These are phyloP conservation scores for Drosophila greeni DNA, from an alignment of 2,888 invertebrate genomes.

Conservation along the genomic window DNA sequence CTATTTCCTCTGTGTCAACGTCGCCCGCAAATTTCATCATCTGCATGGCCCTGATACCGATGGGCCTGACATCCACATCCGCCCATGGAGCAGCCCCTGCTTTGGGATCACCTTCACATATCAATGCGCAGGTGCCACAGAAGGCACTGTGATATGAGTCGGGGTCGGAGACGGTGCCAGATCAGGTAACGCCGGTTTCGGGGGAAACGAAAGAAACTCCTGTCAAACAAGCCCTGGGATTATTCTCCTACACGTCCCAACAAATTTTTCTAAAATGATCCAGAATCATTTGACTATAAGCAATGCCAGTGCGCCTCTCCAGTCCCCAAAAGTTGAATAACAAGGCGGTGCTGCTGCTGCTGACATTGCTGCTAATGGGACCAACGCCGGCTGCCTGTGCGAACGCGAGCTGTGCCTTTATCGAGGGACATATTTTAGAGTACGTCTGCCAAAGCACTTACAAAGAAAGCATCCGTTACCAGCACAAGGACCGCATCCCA, in stretches of 20 bases:
- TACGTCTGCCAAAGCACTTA: constrained; percentile 52
- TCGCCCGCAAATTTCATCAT: background rate
- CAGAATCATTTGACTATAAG: constrained; percentile 59
- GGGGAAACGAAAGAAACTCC: constrained; percentile 12
- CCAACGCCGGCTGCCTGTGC: constrained; percentile 22
- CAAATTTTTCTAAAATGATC: constrained; percentile 59
- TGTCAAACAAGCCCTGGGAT: constrained; percentile 19
- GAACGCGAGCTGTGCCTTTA: constrained; percentile 44
- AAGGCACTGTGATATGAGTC: constrained; percentile 7
- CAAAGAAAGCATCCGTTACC: constrained; percentile 36
- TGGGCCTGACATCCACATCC: background rate
- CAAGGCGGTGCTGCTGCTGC: constrained; percentile 41
- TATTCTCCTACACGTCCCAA: constrained; percentile 40
- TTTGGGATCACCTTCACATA: background rate
- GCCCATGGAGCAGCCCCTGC: background rate
- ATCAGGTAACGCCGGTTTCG: background rate
- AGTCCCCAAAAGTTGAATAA: constrained; percentile 47
- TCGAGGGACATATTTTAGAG: constrained; percentile 57
- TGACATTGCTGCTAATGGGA: constrained; percentile 32
- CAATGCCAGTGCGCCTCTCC: constrained; percentile 61
- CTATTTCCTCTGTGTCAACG: background rate
- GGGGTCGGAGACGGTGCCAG: background rate
- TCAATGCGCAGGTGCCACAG: constrained; percentile 4
- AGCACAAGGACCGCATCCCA: constrained; percentile 53
- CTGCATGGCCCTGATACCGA: constrained; percentile 8